phyloP scores from a whole-genome alignment of 2,113 vertebrate species.

The Drymodes brunneopygia region DNA sequence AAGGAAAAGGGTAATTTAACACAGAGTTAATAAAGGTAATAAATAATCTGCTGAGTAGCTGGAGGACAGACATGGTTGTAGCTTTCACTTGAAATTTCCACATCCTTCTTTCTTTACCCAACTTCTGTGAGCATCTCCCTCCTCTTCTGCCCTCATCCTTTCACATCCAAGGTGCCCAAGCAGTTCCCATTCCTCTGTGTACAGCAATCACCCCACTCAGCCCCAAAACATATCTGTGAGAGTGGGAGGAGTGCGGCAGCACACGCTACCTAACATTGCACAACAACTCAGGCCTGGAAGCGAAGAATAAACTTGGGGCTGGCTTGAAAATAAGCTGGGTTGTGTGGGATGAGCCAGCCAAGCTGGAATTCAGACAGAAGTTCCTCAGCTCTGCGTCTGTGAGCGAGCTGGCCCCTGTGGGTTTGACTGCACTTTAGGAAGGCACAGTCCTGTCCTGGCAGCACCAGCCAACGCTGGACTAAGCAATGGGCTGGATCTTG shows the following conservation, averaged over 20 bases:
- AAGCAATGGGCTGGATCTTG: not conserved
- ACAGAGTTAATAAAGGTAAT: slow-evolving; percentile 5
- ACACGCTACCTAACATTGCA: not conserved
- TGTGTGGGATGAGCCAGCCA: not conserved
- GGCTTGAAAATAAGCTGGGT: not conserved
- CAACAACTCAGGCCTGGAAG: not conserved
- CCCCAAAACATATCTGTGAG: not conserved
- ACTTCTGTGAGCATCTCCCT: not conserved
- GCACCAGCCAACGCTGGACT: rapidly evolving
- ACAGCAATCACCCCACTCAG: not conserved
- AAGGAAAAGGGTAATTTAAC: not conserved
- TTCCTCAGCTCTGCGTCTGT: not conserved
- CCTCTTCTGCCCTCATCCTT: not conserved
- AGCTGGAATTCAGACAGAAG: not conserved
- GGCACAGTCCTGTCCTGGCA: not conserved
- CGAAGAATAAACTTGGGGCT: not conserved
- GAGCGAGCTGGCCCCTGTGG: rapidly evolving
- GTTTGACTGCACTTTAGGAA: not conserved
- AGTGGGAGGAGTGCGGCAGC: not conserved
- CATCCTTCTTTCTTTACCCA: not conserved
- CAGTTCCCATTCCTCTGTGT: not conserved
- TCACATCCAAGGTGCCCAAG: not conserved
- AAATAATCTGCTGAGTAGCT: not conserved
- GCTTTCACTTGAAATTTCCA: not conserved
- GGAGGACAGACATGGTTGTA: not conserved